phyloP scores from a whole-genome alignment of 1,140 invertebrate species.

The Odontomachus brunneus region DNA sequence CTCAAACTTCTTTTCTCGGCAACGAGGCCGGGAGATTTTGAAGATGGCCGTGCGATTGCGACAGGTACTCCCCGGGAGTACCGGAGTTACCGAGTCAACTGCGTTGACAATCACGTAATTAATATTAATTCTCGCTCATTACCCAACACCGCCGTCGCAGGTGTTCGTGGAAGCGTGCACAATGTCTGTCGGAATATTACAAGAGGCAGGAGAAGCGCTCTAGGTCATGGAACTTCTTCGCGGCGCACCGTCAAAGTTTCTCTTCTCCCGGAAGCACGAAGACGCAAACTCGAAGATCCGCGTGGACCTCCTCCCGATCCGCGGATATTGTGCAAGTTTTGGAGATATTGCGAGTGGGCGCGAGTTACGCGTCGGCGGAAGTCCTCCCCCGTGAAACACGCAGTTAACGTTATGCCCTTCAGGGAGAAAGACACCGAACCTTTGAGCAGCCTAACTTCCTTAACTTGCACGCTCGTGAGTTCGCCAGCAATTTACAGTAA shows the following conservation, averaged over 20 bases:
- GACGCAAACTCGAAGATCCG: slow-evolving; percentile 62
- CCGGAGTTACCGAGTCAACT: slow-evolving; percentile 47
- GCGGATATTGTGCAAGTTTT: slow-evolving; percentile 68
- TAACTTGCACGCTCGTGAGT: not conserved
- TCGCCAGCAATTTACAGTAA: slow-evolving; percentile 5
- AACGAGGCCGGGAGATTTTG: not conserved
- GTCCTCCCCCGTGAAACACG: slow-evolving; percentile 5
- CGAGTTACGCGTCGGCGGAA: slow-evolving; percentile 41
- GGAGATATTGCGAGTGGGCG: slow-evolving; percentile 60
- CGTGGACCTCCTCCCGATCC: slow-evolving; percentile 30
- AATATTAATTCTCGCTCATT: slow-evolving; percentile 56
- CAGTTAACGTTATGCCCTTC: slow-evolving; percentile 50
- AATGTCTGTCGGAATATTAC: slow-evolving; percentile 42
- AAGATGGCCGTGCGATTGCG: slow-evolving; percentile 18
- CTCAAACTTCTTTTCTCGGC: slow-evolving; percentile 38
- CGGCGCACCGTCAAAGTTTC: slow-evolving; percentile 35
- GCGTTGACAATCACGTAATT: slow-evolving; percentile 56
- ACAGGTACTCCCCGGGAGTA: slow-evolving; percentile 8
- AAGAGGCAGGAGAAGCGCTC: slow-evolving; percentile 32
- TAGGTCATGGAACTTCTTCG: slow-evolving; percentile 53
- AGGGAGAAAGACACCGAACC: not conserved
- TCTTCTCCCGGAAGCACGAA: slow-evolving; percentile 24
- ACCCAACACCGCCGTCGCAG: slow-evolving; percentile 7
- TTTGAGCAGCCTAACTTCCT: slow-evolving; percentile 6
- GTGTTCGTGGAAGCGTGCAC: not conserved